These are phyloP conservation scores for Camponotus fellah DNA, from an alignment of 2,888 invertebrate species.

Conservation along the genomic window DNA sequence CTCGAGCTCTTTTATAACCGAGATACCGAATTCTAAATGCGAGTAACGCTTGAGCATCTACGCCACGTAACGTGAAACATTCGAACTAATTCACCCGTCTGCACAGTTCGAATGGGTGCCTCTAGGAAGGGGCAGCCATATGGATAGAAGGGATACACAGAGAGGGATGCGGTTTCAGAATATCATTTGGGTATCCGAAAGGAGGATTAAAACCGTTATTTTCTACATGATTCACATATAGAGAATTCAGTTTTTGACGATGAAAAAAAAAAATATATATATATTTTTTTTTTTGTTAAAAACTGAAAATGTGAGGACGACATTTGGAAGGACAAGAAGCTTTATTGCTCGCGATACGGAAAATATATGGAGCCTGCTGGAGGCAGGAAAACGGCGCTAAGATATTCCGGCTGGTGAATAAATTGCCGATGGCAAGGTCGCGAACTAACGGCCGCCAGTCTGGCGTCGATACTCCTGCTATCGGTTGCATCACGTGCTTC, in stretches of 20 bases:
- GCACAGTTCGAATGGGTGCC: not conserved
- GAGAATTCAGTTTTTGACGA: too few relatives aligned
- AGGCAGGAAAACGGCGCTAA: constrained; percentile 62
- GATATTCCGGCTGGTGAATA: constrained; percentile 79
- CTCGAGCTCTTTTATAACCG: constrained; percentile 44
- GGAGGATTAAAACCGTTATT: not conserved
- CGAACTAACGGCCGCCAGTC: constrained; percentile 78
- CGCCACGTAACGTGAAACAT: constrained; percentile 61
- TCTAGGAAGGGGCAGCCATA: not conserved
- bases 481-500: constrained; percentile 60
- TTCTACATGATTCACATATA: not conserved
- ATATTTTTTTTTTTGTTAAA: not conserved
- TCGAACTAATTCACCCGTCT: constrained; percentile 61
- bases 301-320: not conserved
- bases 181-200: not conserved
- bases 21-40: not conserved
- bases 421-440: constrained; percentile 80
- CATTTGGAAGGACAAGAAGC: constrained; percentile 25
- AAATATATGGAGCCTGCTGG: constrained; percentile 61
- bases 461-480: constrained; percentile 78
- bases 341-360: constrained; percentile 48
- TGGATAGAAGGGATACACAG: not conserved
- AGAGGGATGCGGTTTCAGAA: not conserved
- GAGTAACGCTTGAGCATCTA: constrained; percentile 30
- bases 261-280: not conserved